Evolutionary conservation across 2,888 invertebrate genomes (phyloP).

Genomic region (Tetramorium bicarinatum): DNA sequence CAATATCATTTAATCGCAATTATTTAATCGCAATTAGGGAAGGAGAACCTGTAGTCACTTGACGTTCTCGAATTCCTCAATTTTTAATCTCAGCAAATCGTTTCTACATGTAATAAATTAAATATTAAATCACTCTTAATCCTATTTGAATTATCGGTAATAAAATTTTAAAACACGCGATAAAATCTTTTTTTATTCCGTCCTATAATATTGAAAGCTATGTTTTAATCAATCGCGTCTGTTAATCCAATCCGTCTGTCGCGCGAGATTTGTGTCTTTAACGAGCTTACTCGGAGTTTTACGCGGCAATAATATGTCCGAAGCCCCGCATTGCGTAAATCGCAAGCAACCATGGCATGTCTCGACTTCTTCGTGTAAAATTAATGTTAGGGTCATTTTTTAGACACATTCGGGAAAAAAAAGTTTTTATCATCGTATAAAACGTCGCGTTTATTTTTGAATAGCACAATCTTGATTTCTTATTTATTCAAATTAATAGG

Average conservation of each 20-base stretch:
- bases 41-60: not conserved
- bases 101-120: not conserved
- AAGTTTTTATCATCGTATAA: not conserved
- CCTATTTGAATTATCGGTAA: not conserved
- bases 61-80: not conserved
- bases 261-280: conserved; percentile 60
- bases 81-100: not conserved
- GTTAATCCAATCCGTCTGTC: conserved; percentile 1
- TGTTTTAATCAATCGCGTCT: conserved; percentile 14
- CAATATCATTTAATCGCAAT: not conserved
- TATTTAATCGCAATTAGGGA: not conserved
- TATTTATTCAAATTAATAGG: not conserved
- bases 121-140: not conserved
- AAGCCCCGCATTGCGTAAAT: conserved; percentile 72
- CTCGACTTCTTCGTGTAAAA: conserved; percentile 69
- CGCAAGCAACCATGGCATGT: conserved; percentile 74
- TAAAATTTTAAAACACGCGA: not conserved
- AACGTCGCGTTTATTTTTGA: not conserved
- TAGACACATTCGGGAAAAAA: not conserved
- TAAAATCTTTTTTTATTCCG: not conserved
- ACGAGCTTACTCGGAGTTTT: conserved; percentile 71
- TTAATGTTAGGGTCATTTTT: conserved; percentile 17
- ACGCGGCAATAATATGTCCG: conserved; percentile 72
- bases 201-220: not conserved
- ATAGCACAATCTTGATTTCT: not conserved